phyloP scores from a whole-genome alignment of 2,113 vertebrate genomes.

The Vimba vimba region DNA sequence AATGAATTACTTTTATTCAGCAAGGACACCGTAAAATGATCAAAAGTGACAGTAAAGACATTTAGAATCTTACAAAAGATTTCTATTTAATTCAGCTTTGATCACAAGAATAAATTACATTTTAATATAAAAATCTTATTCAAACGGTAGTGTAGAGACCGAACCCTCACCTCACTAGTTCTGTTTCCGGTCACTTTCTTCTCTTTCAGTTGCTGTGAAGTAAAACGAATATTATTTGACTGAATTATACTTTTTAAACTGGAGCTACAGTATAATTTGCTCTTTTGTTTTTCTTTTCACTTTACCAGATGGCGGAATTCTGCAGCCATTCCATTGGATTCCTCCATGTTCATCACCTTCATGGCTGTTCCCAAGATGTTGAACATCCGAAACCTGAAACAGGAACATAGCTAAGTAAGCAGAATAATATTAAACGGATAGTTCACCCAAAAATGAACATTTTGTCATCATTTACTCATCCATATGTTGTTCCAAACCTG shows the following conservation, averaged over 20 bases:
- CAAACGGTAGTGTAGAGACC: too few species aligned
- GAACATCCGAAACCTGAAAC: constrained; percentile 90
- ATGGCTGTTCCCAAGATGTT: constrained; percentile 96
- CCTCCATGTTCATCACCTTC: constrained; percentile 99
- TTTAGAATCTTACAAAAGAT: neutral
- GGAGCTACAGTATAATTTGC: neutral
- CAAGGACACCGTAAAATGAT: neutral
- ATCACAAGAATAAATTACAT: neutral
- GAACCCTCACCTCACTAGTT: constrained; percentile 87
- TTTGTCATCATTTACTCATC: too few species aligned
- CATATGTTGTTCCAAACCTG: too few species aligned
- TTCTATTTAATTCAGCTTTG: neutral
- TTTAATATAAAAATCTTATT: neutral
- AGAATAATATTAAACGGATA: neutral
- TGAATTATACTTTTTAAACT: neutral
- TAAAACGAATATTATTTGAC: neutral
- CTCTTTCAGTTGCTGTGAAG: constrained; percentile 92
- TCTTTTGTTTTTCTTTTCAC: neutral
- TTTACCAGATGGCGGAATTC: constrained; percentile 95
- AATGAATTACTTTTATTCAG: neutral
- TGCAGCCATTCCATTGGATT: constrained; percentile 96
- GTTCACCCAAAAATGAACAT: too few species aligned
- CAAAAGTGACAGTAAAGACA: neutral
- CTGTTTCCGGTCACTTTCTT: constrained; percentile 90
- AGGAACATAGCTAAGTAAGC: neutral